These are phyloP conservation scores for Drosophila parthenogenetica DNA, from an alignment of 2,888 invertebrate genomes.

Conservation along the genomic window DNA sequence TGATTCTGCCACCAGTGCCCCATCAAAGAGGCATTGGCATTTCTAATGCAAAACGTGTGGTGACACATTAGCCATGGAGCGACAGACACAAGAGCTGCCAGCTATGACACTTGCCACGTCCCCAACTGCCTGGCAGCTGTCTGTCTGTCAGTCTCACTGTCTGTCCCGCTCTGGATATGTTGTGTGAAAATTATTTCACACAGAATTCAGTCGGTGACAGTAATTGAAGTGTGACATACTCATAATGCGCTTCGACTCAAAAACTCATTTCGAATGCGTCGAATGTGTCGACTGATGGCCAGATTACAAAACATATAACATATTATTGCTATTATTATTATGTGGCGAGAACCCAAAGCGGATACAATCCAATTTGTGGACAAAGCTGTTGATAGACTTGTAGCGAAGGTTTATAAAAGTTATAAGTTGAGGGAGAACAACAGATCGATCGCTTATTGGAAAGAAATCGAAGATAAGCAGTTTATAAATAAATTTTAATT, in stretches of 20 bases:
- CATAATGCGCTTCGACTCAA: slow-evolving; percentile 55
- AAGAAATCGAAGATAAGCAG: too few species aligned
- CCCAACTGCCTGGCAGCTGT: slow-evolving; percentile 71
- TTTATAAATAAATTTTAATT: too few species aligned
- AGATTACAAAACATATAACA: slow-evolving; percentile 51
- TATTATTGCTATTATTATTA: slow-evolving; percentile 8
- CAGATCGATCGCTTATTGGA: too few species aligned
- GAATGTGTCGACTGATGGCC: slow-evolving; percentile 30
- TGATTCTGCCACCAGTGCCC: slow-evolving; percentile 51
- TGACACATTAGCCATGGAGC: slow-evolving; percentile 10
- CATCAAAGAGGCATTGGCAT: slow-evolving; percentile 45
- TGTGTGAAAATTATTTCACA: slow-evolving; percentile 61
- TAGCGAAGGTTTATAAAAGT: not conserved
- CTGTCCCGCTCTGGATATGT: slow-evolving; percentile 40
- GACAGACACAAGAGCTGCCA: not conserved
- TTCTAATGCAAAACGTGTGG: slow-evolving; percentile 78
- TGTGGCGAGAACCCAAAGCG: slow-evolving; percentile 45
- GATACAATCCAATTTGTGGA: slow-evolving; percentile 49
- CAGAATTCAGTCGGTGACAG: slow-evolving; percentile 63
- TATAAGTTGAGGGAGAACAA: not conserved
- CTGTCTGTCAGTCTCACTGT: not conserved
- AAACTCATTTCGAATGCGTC: slow-evolving; percentile 56
- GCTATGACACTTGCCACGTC: slow-evolving; percentile 51
- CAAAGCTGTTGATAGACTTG: slow-evolving; percentile 47
- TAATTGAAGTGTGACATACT: slow-evolving; percentile 75